These are phyloP conservation scores for Calameuta filiformis DNA, from an alignment of 2,888 invertebrate genomes.

Conservation along the genomic window DNA sequence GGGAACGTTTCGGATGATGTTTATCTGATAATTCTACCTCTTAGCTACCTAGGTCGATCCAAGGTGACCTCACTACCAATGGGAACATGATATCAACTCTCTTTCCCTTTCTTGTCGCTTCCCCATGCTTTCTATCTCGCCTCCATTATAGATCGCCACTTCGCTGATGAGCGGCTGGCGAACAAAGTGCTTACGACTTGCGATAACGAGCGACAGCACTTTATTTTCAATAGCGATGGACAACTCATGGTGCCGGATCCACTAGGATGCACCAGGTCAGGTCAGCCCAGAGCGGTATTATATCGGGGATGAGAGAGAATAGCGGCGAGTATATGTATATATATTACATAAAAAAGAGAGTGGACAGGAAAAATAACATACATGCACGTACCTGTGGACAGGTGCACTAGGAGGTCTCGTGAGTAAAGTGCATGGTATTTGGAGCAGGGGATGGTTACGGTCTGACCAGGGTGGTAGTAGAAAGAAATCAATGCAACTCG, in stretches of 20 bases:
- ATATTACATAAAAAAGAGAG: not conserved
- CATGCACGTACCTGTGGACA: not conserved
- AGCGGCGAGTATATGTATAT: not conserved
- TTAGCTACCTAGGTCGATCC: not conserved
- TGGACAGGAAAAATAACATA: not conserved
- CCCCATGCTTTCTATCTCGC: not conserved
- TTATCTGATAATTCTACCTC: not conserved
- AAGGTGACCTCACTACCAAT: not conserved
- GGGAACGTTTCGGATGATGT: not conserved
- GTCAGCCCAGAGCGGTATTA: not conserved
- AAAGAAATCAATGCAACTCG: slow-evolving; percentile 23
- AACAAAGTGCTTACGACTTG: not conserved
- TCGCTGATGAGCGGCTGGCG: slow-evolving; percentile 14
- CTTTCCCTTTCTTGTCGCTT: not conserved
- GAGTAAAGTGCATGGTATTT: not conserved
- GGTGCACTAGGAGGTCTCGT: not conserved
- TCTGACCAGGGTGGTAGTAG: not conserved
- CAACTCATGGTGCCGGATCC: not conserved
- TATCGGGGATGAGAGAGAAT: not conserved
- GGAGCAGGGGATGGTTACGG: not conserved
- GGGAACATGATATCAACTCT: not conserved
- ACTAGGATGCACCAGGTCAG: not conserved
- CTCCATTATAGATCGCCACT: slow-evolving; percentile 31
- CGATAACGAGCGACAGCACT: not conserved
- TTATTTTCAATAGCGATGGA: not conserved